Evolutionary conservation across 2,888 invertebrate genomes (phyloP).

Genomic region (Mythimna impura): DNA sequence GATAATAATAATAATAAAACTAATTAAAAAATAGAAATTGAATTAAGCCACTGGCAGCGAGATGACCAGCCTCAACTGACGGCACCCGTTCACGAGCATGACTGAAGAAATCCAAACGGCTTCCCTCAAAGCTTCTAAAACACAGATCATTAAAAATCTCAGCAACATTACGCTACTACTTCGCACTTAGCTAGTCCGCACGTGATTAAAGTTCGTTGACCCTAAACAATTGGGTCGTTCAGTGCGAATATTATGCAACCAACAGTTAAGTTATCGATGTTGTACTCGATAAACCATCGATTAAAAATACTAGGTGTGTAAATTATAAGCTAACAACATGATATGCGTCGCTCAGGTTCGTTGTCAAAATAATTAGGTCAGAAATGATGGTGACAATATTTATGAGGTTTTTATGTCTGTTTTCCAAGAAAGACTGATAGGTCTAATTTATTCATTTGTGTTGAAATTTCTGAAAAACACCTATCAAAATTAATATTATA

Average conservation of each 20-base stretch:
- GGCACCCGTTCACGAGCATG: too few relatives aligned
- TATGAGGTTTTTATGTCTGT: background rate
- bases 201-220: constrained; percentile 41
- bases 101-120: too few relatives aligned
- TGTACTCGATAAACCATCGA: constrained; percentile 29
- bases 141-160: too few relatives aligned
- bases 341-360: constrained; percentile 6
- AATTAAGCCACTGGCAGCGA: too few relatives aligned
- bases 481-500: too few relatives aligned
- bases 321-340: constrained; percentile 30
- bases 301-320: constrained; percentile 39
- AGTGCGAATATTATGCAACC: constrained; percentile 27
- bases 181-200: background rate
- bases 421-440: background rate
- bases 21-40: too few relatives aligned
- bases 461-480: background rate
- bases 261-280: constrained; percentile 28
- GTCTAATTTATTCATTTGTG: background rate
- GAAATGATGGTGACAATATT: constrained; percentile 3
- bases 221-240: constrained; percentile 23
- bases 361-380: constrained; percentile 29
- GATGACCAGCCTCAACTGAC: too few relatives aligned
- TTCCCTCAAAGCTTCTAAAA: too few relatives aligned
- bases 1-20: too few relatives aligned
- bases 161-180: too few relatives aligned